phyloP scores from a whole-genome alignment of 2,888 invertebrate genomes.

The Eristalinus sepulchralis region DNA sequence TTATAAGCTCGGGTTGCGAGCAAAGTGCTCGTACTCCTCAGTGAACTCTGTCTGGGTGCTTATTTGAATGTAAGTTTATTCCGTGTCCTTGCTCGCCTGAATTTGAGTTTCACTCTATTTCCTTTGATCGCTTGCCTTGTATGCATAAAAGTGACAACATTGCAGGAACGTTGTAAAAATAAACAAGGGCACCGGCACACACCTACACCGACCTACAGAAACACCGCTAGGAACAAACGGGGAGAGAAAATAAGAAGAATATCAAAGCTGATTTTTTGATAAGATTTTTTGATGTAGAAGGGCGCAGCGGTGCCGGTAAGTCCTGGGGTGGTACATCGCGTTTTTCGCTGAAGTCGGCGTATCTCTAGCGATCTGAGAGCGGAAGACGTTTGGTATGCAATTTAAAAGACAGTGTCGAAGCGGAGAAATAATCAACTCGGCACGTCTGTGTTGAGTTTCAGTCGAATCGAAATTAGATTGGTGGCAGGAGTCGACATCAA shows the following conservation, averaged over 20 bases:
- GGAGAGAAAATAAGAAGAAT: neutral
- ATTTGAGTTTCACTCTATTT: constrained; percentile 38
- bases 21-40: neutral
- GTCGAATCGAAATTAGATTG: neutral
- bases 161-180: constrained; percentile 14
- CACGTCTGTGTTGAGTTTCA: neutral
- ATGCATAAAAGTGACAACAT: constrained; percentile 13
- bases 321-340: neutral
- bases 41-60: neutral
- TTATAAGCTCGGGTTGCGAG: neutral
- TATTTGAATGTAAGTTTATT: neutral
- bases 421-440: neutral
- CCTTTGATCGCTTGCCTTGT: constrained; percentile 8
- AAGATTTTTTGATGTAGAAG: neutral
- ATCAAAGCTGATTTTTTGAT: neutral
- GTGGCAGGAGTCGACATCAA: neutral
- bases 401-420: neutral
- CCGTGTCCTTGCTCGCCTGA: constrained; percentile 21
- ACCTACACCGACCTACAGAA: neutral
- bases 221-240: neutral
- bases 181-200: neutral
- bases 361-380: neutral
- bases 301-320: neutral
- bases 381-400: neutral
- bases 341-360: neutral